Evolutionary conservation across 2,888 invertebrate genomes (phyloP), one percentile per base, ranked within the genome.

Genomic region (Standfussiana lucernea): DNA sequence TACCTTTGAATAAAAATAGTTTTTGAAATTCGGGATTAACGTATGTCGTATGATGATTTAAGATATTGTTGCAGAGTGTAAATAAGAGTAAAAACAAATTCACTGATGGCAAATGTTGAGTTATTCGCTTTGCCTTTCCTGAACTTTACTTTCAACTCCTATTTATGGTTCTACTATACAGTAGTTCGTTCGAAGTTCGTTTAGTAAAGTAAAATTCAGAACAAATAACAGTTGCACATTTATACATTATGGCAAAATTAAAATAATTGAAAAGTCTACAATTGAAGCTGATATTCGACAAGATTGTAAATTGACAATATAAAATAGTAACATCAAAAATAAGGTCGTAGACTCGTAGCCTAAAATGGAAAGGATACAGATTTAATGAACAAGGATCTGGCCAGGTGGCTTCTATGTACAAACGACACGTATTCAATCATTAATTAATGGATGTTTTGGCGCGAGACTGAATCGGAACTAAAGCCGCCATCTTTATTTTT

Each of bases 251-350:
- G 7, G 28, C n/a, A 24, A 65, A 75, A 59, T n/a, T n/a, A 59
- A 59, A 18, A 74, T n/a, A 64, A 35, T 73, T 42, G 24, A 18
- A 21, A 56, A 56, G n/a, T 3, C 56, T 42, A 45, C n/a, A 50
- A 40, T 24, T 28, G 24, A 59, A 74, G 15, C 62, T 24, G 62
- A 37, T 13, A 64, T 7, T 37, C 32, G 32, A 61, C 10, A 18
- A 8, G 24, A 37, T 68, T 75, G 47, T 75, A 77, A 77, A 50
- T 68, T 61, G 32, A 61, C n/a, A 4, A 24, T 50, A 45, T 37
- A 76, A 68, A 61, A 61, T 42, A 69, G 69, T 13, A 75, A 66
- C 28, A 67, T 32, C 10, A 59, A 42, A 69, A 69, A 40, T 28
- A 28, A 18, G 24, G 18, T 1, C 13, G 4, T 2, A 35, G 11